phyloP scores from a whole-genome alignment of 2,888 invertebrate genomes.

The Diaperis boleti region DNA sequence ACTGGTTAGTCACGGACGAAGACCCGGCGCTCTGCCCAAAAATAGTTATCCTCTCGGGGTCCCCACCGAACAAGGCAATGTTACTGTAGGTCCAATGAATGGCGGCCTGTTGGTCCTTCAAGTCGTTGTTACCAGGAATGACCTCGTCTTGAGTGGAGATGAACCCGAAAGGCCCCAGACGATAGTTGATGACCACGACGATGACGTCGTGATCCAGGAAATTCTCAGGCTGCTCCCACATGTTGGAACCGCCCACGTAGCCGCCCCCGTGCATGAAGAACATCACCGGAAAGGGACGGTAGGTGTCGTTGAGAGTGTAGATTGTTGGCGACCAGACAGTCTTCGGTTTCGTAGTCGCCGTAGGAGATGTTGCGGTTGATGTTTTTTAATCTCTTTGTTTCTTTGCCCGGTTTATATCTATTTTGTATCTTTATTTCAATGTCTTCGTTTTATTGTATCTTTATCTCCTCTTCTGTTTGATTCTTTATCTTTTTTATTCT shows the following conservation, averaged over 20 bases:
- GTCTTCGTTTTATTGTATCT: no score
- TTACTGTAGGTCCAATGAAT: no score
- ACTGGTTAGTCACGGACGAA: constrained; percentile 40
- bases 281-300: constrained; percentile 36
- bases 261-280: constrained; percentile 39
- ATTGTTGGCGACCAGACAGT: background rate
- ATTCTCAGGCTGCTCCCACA: constrained; percentile 45
- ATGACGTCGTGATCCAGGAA: constrained; percentile 49
- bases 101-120: no score
- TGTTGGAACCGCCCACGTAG: constrained; percentile 7
- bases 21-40: constrained; percentile 46
- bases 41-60: constrained; percentile 40
- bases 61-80: no score
- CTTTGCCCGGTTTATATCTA: no score
- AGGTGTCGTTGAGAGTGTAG: constrained; percentile 12
- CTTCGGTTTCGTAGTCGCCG: background rate
- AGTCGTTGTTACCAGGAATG: no score
- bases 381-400: no score
- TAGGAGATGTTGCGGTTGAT: no score
- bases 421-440: no score
- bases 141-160: constrained; percentile 47
- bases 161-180: constrained; percentile 53
- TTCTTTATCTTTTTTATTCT: no score
- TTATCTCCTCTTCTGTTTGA: no score
- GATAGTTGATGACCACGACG: constrained; percentile 51